phyloP scores from a whole-genome alignment of 2,888 invertebrate genomes.

The Scrobipalpa costella region DNA sequence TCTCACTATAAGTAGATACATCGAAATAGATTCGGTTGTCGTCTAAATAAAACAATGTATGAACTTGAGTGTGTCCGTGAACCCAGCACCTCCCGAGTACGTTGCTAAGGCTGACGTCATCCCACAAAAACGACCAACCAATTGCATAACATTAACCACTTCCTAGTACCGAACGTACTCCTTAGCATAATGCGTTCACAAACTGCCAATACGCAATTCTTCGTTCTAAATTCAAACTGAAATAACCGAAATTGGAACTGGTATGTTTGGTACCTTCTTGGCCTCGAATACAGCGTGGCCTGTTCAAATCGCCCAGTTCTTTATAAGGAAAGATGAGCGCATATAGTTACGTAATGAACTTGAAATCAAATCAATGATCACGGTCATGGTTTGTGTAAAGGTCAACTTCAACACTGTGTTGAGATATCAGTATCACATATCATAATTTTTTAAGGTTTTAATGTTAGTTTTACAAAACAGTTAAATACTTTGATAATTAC shows the following conservation, averaged over 20 bases:
- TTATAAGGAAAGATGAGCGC: conserved; percentile 61
- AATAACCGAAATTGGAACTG: conserved; percentile 1
- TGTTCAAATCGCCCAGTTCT: conserved; percentile 29
- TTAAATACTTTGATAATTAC: background rate
- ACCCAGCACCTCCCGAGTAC: conserved; percentile 40
- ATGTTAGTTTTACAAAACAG: background rate
- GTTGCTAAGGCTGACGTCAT: conserved; percentile 58
- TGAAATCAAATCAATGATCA: conserved; percentile 67
- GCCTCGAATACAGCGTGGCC: conserved; percentile 24
- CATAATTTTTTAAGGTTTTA: background rate
- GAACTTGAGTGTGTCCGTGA: conserved; percentile 32
- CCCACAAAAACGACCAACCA: conserved; percentile 55
- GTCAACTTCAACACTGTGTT: conserved; percentile 48
- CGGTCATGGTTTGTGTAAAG: conserved; percentile 72
- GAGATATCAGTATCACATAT: background rate
- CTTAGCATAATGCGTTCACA: conserved; percentile 18
- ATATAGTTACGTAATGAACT: conserved; percentile 69
- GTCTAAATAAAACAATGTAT: conserved; percentile 33
- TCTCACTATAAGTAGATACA: conserved; percentile 14
- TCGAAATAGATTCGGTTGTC: conserved; percentile 22
- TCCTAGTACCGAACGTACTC: conserved; percentile 31
- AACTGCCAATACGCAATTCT: conserved; percentile 10
- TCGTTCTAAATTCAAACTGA: conserved; percentile 5
- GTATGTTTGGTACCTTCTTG: background rate
- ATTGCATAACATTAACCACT: conserved; percentile 69